Percentiles rank a stretch among this genome's conserved stretches.
phyloP scores from a whole-genome alignment of 2,113 vertebrate species.

The Limanda limanda region DNA sequence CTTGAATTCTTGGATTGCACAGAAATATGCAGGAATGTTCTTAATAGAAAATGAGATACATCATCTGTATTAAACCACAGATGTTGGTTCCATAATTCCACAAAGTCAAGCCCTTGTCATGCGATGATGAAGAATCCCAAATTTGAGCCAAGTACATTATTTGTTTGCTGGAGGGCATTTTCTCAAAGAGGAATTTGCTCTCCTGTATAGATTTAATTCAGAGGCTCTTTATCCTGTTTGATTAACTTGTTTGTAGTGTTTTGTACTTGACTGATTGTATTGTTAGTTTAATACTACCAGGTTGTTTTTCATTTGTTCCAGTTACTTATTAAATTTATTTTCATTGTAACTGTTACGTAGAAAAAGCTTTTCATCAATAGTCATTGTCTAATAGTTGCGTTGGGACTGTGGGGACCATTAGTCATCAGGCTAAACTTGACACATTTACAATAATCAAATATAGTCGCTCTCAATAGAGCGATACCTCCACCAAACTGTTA shows the following conservation, averaged over 20 bases:
- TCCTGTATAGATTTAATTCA: background rate
- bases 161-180: background rate
- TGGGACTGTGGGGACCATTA: background rate
- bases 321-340: background rate
- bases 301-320: too few species aligned
- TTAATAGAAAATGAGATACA: conserved; percentile 6
- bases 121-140: too few species aligned
- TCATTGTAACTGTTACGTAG: background rate
- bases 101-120: conserved; percentile 12
- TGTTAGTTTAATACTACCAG: background rate
- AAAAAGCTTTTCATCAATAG: background rate
- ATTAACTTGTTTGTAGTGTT: too few species aligned
- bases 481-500: too few species aligned
- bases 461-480: too few species aligned
- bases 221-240: background rate
- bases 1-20: background rate
- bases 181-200: background rate
- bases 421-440: too few species aligned
- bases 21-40: background rate
- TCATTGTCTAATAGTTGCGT: background rate
- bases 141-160: background rate
- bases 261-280: background rate
- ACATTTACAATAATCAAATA: too few species aligned
- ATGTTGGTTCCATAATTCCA: conserved; percentile 18
- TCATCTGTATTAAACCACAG: conserved; percentile 4